Conservation (phyloP, 2,797 vertebrate species). For the Jordanella pulchra region DNA sequence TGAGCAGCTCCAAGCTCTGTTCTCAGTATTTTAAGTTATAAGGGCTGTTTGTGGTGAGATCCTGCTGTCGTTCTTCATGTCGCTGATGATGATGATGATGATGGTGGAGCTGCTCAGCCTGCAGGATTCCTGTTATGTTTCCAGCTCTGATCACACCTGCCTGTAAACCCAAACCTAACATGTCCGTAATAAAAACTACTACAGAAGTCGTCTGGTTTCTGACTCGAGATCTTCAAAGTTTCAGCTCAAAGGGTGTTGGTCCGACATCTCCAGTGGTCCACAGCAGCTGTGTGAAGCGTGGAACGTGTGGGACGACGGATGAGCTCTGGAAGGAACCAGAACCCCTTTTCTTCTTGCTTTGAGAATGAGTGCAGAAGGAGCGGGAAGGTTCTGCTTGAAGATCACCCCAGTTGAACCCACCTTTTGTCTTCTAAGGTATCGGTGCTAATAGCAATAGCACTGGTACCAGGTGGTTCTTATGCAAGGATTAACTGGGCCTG, state of each 20-base stretch:
- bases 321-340: no score
- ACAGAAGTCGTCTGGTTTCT: slow-evolving; percentile 48
- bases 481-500: no score
- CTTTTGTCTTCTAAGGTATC: no score
- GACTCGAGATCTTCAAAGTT: neutral
- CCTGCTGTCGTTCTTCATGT: slow-evolving; percentile 45
- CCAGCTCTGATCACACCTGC: slow-evolving; percentile 55
- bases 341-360: no score
- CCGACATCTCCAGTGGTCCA: neutral
- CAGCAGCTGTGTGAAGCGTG: no score
- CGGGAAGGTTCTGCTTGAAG: no score
- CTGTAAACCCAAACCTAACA: slow-evolving; percentile 81
- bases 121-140: slow-evolving; percentile 15
- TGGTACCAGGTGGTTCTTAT: no score
- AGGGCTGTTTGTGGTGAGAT: slow-evolving; percentile 82
- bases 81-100: neutral
- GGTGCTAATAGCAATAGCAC: no score
- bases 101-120: slow-evolving; percentile 61
- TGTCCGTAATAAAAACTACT: slow-evolving; percentile 83
- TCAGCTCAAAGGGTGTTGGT: neutral
- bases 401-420: no score
- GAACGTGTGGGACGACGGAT: no score
- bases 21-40: slow-evolving; percentile 99
- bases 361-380: no score
- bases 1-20: slow-evolving; percentile 87